These are phyloP conservation scores for Elgaria multicarinata DNA, from an alignment of 2,113 vertebrate species.

Conservation along the genomic window DNA sequence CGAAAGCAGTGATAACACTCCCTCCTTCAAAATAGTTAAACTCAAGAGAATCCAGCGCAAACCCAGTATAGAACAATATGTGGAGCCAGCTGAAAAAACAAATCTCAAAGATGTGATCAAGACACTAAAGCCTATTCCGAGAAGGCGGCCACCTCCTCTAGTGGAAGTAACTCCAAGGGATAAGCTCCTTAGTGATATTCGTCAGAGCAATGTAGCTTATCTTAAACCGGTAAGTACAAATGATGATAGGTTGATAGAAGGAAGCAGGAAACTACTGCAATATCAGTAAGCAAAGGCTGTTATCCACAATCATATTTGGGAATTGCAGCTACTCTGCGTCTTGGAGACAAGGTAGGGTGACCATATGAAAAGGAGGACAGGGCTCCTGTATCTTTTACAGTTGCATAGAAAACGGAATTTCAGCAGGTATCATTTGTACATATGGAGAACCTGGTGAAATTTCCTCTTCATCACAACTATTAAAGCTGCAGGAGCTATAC, in stretches of 20 bases:
- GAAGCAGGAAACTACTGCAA: background rate
- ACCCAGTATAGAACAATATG: conserved; percentile 62
- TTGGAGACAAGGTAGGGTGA: too few relatives aligned
- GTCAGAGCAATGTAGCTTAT: conserved; percentile 92
- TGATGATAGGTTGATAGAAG: background rate
- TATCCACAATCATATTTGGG: background rate
- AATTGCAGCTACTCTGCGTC: background rate
- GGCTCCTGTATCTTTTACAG: too few relatives aligned
- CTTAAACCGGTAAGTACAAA: conserved; percentile 86
- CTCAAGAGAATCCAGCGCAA: conserved; percentile 82
- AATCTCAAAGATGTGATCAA: conserved; percentile 92
- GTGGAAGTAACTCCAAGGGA: conserved; percentile 91
- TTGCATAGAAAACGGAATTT: too few relatives aligned
- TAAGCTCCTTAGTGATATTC: conserved; percentile 89
- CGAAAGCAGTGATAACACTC: conserved; percentile 32
- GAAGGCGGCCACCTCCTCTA: conserved; percentile 86
- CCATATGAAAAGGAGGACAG: too few relatives aligned
- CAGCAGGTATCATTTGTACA: too few relatives aligned
- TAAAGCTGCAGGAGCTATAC: too few relatives aligned
- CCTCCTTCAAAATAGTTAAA: conserved; percentile 75
- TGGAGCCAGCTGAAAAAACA: conserved; percentile 79
- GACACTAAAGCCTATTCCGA: conserved; percentile 90
- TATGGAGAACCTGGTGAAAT: too few relatives aligned
- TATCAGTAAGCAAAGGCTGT: background rate
- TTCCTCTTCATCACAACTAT: too few relatives aligned